phyloP scores from a whole-genome alignment of 2,797 vertebrate genomes.

The Notoglanidium macrostoma region DNA sequence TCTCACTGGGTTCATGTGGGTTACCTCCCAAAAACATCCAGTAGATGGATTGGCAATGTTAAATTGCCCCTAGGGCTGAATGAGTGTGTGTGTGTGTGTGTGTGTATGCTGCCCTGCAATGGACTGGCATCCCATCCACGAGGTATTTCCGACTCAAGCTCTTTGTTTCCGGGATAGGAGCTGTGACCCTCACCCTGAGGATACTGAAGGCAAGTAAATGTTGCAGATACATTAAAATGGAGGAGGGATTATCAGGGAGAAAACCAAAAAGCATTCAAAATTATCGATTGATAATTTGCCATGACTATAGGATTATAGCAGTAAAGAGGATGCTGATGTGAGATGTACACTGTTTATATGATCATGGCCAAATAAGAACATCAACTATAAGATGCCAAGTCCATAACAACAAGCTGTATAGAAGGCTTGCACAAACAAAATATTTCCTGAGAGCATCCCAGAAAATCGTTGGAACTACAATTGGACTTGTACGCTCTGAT shows the following conservation, averaged over 20 bases:
- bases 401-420: not conserved
- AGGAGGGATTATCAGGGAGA: not conserved
- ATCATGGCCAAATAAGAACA: not conserved
- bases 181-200: not conserved
- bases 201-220: not conserved
- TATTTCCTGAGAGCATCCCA: too few relatives aligned
- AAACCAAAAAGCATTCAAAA: not conserved
- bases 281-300: not conserved
- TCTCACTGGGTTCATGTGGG: not conserved
- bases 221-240: not conserved
- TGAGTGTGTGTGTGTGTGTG: not conserved
- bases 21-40: not conserved
- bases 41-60: not conserved
- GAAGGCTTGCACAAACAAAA: not conserved
- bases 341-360: not conserved
- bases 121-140: not conserved
- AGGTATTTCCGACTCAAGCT: not conserved
- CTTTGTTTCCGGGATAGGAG: not conserved
- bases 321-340: not conserved
- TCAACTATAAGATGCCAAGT: not conserved
- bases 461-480: not conserved
- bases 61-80: not conserved
- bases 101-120: not conserved
- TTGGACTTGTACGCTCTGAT: not conserved
- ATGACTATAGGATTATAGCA: not conserved